Conservation (phyloP, 2,797 vertebrate genomes). For the Chelonia mydas region DNA sequence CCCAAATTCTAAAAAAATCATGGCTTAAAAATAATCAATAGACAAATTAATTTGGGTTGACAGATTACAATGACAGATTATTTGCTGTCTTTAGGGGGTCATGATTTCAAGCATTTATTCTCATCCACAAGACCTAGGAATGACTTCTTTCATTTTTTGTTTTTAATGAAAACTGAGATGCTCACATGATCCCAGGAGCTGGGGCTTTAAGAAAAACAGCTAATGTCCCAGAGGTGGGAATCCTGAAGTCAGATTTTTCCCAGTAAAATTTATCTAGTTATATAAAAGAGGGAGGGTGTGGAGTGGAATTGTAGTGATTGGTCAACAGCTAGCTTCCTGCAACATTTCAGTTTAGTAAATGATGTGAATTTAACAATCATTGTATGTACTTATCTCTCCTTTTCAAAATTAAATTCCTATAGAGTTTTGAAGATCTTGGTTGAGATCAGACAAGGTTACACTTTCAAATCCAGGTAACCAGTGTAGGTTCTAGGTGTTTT, state of each 20-base stretch:
- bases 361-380: neutral
- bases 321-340: too few species aligned
- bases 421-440: neutral
- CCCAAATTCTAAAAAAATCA: neutral
- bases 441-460: neutral
- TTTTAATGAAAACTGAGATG: neutral
- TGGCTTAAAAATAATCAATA: neutral
- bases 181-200: neutral
- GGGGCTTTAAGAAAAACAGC: neutral
- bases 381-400: neutral
- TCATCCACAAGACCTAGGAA: neutral
- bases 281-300: neutral
- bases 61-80: neutral
- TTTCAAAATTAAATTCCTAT: neutral
- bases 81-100: too few species aligned
- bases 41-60: neutral
- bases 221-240: neutral
- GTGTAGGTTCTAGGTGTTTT: neutral
- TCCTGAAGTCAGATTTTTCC: neutral
- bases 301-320: neutral
- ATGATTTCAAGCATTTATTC: neutral
- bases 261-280: neutral
- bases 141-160: neutral
- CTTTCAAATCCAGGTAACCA: neutral
- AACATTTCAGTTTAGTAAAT: neutral